Percentiles rank a stretch among this genome's conserved stretches.
These are phyloP conservation scores for Drosophila sproati DNA, from an alignment of 1,140 invertebrate genomes.

Conservation along the genomic window DNA sequence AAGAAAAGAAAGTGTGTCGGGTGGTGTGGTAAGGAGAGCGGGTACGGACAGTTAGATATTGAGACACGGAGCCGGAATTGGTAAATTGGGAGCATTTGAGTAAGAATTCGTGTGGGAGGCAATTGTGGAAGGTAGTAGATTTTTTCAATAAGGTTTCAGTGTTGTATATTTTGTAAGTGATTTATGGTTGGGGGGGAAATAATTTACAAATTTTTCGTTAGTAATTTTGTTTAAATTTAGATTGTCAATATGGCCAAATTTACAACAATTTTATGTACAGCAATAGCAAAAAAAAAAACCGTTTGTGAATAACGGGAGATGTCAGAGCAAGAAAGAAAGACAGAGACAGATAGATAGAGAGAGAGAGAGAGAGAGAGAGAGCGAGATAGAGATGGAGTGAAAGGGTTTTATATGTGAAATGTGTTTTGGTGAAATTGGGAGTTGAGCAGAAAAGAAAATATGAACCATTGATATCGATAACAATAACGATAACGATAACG, in stretches of 20 bases:
- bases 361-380: constrained; percentile 7
- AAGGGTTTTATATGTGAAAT: background rate
- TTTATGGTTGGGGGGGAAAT: constrained; percentile 23
- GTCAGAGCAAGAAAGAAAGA: constrained; percentile 22
- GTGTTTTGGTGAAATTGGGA: constrained; percentile 2
- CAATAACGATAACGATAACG: constrained; percentile 35
- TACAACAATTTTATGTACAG: constrained; percentile 47
- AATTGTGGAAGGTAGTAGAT: constrained; percentile 11
- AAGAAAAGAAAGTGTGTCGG: constrained; percentile 16
- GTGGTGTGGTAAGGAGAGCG: constrained; percentile 9
- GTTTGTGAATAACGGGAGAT: constrained; percentile 1
- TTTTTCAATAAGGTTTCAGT: background rate
- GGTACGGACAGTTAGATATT: background rate
- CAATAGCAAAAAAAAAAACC: constrained; percentile 7
- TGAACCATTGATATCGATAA: background rate
- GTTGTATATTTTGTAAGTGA: constrained; percentile 2
- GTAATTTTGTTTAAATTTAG: constrained; percentile 59
- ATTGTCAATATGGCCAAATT: constrained; percentile 64
- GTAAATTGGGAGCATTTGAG: constrained; percentile 26
- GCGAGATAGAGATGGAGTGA: background rate
- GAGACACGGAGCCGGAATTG: constrained; percentile 23
- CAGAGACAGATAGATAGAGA: constrained; percentile 10
- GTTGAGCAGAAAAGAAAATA: constrained; percentile 16
- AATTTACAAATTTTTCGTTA: constrained; percentile 75
- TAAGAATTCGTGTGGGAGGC: constrained; percentile 28